Evolutionary conservation across 2,888 invertebrate genomes (phyloP).

Genomic region (Drosophila trichaetosa): DNA sequence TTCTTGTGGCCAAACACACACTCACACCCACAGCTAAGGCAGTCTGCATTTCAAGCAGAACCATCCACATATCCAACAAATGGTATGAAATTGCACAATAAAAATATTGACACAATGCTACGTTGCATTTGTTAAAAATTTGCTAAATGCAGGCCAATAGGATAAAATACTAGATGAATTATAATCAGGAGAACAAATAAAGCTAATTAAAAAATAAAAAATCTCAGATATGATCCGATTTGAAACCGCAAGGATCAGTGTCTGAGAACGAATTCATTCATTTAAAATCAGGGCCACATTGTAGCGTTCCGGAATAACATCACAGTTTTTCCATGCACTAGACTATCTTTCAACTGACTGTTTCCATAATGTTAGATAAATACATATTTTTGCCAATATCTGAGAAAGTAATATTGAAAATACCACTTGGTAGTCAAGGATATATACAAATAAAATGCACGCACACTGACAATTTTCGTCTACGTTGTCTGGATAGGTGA

Average conservation of each 20-base stretch:
- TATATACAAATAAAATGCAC: conserved; percentile 7
- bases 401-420: neutral
- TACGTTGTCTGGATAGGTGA: conserved; percentile 40
- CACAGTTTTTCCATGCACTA: neutral
- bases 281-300: neutral
- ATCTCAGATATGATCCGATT: neutral
- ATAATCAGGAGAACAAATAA: neutral
- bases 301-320: neutral
- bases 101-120: neutral
- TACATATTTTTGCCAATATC: neutral
- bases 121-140: neutral
- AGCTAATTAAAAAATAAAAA: neutral
- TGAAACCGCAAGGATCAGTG: neutral
- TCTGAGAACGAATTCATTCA: neutral
- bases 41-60: neutral
- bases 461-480: conserved; percentile 26
- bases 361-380: neutral
- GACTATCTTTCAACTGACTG: neutral
- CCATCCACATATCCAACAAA: neutral
- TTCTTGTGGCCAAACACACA: conserved; percentile 54
- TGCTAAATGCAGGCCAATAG: neutral
- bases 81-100: neutral
- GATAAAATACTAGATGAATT: neutral
- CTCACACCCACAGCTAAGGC: conserved; percentile 18
- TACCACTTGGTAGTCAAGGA: neutral